These are phyloP conservation scores for Luffia ferchaultella DNA, from an alignment of 2,888 invertebrate genomes.

Conservation along the genomic window DNA sequence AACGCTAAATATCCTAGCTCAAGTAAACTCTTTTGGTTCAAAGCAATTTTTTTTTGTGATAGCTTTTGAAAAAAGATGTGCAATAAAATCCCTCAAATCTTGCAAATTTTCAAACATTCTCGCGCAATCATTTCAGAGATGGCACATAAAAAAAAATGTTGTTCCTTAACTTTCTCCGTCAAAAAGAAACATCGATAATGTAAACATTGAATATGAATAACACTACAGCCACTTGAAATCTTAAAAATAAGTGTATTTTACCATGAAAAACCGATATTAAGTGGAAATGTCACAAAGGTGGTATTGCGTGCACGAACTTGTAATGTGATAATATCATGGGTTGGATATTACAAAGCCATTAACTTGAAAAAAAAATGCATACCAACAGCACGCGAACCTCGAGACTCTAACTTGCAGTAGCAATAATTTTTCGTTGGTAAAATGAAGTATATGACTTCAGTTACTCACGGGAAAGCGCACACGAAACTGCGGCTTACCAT, in stretches of 20 bases:
- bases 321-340: constrained; percentile 34
- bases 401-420: neutral
- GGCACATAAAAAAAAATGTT: too few species aligned
- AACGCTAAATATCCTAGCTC: too few species aligned
- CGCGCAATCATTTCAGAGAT: too few species aligned
- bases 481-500: neutral
- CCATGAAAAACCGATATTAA: neutral
- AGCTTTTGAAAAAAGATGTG: too few species aligned
- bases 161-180: too few species aligned
- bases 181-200: too few species aligned
- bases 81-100: too few species aligned
- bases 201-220: neutral
- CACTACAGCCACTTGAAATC: neutral
- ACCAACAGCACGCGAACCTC: constrained; percentile 4
- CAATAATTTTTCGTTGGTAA: neutral
- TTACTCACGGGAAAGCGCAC: neutral
- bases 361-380: constrained; percentile 23
- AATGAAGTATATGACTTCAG: neutral
- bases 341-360: constrained; percentile 35
- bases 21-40: too few species aligned
- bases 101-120: too few species aligned
- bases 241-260: constrained; percentile 3
- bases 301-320: constrained; percentile 25
- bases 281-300: neutral
- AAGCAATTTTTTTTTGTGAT: too few species aligned